Percentiles rank a stretch among this genome's conserved stretches.
Evolutionary conservation across 2,797 vertebrate species (phyloP).

Genomic region (Argya squamiceps): DNA sequence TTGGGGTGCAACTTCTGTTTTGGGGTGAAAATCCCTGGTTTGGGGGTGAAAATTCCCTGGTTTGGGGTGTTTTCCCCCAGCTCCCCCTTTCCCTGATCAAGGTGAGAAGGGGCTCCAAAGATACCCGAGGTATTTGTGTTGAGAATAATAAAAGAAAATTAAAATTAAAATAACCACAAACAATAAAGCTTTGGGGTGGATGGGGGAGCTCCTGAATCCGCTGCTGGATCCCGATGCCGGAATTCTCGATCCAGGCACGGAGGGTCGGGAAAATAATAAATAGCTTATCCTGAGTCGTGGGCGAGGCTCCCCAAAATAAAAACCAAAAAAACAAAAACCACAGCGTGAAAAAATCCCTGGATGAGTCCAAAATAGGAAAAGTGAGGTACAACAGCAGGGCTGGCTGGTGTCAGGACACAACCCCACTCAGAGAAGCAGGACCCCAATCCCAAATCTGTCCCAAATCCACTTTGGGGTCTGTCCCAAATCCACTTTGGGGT

Average conservation of each 20-base stretch:
- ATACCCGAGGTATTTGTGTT: not conserved
- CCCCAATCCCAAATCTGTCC: not conserved
- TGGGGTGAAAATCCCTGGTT: not conserved
- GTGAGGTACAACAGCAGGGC: not conserved
- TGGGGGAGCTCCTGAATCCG: not conserved
- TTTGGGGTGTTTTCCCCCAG: not conserved
- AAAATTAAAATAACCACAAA: not conserved
- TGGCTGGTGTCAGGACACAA: too few species aligned
- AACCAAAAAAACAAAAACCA: not conserved
- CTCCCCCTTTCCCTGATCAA: not conserved
- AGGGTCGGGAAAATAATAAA: slow-evolving; percentile 80
- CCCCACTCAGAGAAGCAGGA: not conserved
- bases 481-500: too few species aligned
- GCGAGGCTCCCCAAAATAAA: not conserved
- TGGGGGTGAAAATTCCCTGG: not conserved
- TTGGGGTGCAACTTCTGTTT: not conserved
- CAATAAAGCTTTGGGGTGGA: not conserved
- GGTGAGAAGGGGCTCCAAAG: not conserved
- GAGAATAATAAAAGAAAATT: not conserved
- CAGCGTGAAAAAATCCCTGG: not conserved
- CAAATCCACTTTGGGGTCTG: too few species aligned
- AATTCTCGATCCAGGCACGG: not conserved
- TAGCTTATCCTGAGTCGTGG: slow-evolving; percentile 86
- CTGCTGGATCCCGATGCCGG: fast-evolving
- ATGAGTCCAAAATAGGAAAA: fast-evolving